Conservation (phyloP, 2,888 invertebrate genomes). For the Metopia argyrocephala region DNA sequence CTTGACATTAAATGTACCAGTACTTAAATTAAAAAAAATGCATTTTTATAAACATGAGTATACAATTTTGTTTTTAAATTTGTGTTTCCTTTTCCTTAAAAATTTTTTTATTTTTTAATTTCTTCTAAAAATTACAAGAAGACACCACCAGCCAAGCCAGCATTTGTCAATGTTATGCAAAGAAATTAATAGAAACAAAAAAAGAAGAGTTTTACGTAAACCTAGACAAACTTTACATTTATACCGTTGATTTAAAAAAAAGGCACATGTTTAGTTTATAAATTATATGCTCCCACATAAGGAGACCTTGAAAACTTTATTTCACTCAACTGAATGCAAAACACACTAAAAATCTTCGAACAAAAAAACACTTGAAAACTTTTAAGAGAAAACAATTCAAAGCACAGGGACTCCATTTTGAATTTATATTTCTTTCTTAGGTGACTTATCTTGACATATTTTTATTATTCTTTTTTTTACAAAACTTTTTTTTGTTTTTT, state of each 20-base stretch:
- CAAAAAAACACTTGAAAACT: constrained; percentile 22
- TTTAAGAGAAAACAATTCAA: constrained; percentile 2
- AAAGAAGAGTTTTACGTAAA: not conserved
- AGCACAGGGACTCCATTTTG: constrained; percentile 6
- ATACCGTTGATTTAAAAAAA: not conserved
- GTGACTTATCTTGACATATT: not conserved
- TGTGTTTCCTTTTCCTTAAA: not conserved
- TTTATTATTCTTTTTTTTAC: not conserved
- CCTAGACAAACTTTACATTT: not conserved
- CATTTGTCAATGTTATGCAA: constrained; percentile 9
- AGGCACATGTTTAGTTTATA: not conserved
- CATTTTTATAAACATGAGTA: constrained; percentile 8
- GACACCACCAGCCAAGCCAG: too few species aligned
- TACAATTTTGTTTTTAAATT: not conserved
- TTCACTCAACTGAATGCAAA: not conserved
- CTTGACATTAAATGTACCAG: not conserved
- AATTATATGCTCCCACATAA: not conserved
- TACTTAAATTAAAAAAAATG: constrained; percentile 5
- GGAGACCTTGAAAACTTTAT: constrained; percentile 30
- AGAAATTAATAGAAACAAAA: not conserved
- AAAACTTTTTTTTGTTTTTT: not conserved
- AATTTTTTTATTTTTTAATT: not conserved
- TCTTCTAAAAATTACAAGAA: not conserved
- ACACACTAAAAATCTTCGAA: constrained; percentile 10
- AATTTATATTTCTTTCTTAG: not conserved